Evolutionary conservation across 2,888 invertebrate species (phyloP), one percentile per base, ranked within the genome.

Genomic region (Drosophila siamana): DNA sequence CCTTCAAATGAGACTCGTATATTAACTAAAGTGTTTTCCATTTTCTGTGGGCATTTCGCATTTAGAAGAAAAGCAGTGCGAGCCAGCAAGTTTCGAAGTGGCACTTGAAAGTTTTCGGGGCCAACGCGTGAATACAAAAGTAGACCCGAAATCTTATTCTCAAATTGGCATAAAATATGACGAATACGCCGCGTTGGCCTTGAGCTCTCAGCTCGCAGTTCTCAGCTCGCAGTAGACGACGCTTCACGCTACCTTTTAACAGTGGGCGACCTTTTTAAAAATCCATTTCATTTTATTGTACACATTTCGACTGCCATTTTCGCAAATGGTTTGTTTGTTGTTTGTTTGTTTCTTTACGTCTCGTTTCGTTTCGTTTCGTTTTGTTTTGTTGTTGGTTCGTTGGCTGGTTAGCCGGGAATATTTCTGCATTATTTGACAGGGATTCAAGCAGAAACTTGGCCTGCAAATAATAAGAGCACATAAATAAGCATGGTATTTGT

Each of bases 391-490:
- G 26, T 59, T 64, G 38, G 47, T 55, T 55, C n/a, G 40, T 60
- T 61, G 55, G 51, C 62, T 63, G 67, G 65, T 74, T 78, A 47
- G 67, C 63, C 50, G 54, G 52, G 64, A 68, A 80, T 84, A 84
- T 86, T 86, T 82, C 84, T 84, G 87, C 87, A 84, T 88, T 79
- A 82, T 82, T 77, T 77, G 77, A 65, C 64, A 70, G 72, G 71
- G 69, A 77, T 72, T 68, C 77, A 59, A 71, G 74, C 79, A 79
- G 79, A 74, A 85, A 68, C 56, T 63, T 57, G 60, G 50, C 60
- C 68, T 46, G 57, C 19, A 74, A 73, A 78, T 75, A 73, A 73
- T 61, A 73, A 56, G 60, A 64, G 52, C 50, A 48, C 79, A 78
- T 77, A 78, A 77, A 78, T 79, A 71, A 70, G 61, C 64, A 60